Base-by-base conservation (phyloP, 2,888 invertebrate genomes). In the Drosophila melanocephala region DNA sequence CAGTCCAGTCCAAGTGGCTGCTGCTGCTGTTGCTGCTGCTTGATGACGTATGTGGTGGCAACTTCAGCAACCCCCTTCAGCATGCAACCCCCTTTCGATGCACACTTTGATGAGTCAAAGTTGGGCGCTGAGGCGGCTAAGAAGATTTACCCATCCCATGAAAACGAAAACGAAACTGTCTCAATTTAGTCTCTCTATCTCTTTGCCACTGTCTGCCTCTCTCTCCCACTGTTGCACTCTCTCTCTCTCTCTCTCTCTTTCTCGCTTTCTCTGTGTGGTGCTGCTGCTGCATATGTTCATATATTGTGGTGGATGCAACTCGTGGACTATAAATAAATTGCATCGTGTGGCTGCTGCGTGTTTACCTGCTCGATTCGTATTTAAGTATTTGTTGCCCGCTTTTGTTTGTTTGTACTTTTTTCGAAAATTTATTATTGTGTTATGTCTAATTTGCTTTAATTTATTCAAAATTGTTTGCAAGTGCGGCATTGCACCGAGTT, bases 161-260 rank as follows among this genome's bases (percentile, higher is more conserved):
- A 78, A 90, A 90, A 78, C 57, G 91, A 90, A 89, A 88, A 75
- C 80, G 79, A 87, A 90, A 87, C 70, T 83, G 73, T 77, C 81
- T 83, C 78, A 77, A 61, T 75, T 70, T 72, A 28, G 30, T 66
- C 52, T 67, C 66, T 44, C 57, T n/a, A 37, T 52, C 51, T 53
- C 42, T 62, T 12, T n/a, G 22, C 47, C 19, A 42, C 22, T 35
- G 39, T 61, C 22, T 44, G 35, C n/a, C 47, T 62, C 56, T 52
- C 19, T 47, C 32, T 53, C 28, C 33, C 44, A 42, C 35, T 66
- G 42, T 32, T 58, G 12, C 56, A 55, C 63, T 70, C 5, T 37
- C 42, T 56, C 57, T 39, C 7, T 7, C 63, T 66, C 5, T 37
- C 42, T 53, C 57, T 37, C 4, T 7, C 16, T 47, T 16, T 22